phyloP scores from a whole-genome alignment of 2,113 vertebrate genomes.

The Phyllopteryx taeniolatus region DNA sequence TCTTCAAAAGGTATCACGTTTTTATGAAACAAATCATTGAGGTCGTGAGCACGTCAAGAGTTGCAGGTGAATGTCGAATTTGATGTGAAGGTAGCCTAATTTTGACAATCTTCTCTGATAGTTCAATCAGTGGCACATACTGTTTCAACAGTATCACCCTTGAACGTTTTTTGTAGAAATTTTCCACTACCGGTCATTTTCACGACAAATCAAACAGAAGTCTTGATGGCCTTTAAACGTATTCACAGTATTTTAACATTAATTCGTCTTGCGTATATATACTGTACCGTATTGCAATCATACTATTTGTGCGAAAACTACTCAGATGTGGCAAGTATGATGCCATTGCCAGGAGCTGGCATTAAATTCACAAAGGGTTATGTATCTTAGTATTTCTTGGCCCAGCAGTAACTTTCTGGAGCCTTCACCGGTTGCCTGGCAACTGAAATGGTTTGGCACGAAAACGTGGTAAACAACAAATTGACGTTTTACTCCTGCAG shows the following conservation, averaged over 20 bases:
- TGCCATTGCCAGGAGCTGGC: neutral
- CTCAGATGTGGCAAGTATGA: slow-evolving; percentile 1
- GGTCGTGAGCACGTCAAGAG: slow-evolving; percentile 4
- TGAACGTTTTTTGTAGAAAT: neutral
- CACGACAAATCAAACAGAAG: neutral
- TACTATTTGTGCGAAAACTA: neutral
- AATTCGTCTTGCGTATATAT: neutral
- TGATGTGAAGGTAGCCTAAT: neutral
- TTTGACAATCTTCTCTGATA: slow-evolving; percentile 7
- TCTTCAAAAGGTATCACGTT: slow-evolving; percentile 1
- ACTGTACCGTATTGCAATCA: too few relatives aligned
- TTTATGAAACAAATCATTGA: neutral
- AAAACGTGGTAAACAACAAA: neutral
- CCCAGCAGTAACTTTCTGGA: neutral
- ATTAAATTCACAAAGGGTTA: slow-evolving; percentile 8
- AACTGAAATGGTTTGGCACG: slow-evolving; percentile 16
- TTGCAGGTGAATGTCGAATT: neutral
- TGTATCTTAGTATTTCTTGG: slow-evolving; percentile 3
- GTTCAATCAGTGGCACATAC: neutral
- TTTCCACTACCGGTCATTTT: neutral
- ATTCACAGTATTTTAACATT: neutral
- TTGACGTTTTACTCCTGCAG: neutral
- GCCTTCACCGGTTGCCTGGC: slow-evolving; percentile 6
- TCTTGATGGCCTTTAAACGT: neutral
- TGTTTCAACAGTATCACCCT: neutral